phyloP scores from a whole-genome alignment of 2,113 vertebrate genomes.

The Marcusenius ussheri region DNA sequence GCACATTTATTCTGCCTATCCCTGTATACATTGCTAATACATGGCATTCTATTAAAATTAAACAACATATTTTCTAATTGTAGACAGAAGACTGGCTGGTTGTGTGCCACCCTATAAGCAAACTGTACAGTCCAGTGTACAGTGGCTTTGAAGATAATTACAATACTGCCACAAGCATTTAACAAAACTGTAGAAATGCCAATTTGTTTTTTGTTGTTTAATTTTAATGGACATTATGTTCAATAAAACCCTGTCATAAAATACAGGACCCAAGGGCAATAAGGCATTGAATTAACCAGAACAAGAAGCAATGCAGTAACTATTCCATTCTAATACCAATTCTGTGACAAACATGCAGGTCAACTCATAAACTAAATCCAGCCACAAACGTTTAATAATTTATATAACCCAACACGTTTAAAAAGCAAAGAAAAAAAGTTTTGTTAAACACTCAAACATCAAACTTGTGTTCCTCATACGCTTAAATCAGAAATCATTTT shows the following conservation, averaged over 20 bases:
- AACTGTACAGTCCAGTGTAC: background rate
- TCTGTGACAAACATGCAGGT: background rate
- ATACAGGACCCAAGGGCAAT: background rate
- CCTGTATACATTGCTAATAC: background rate
- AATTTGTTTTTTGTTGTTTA: too few relatives aligned
- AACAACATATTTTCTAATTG: background rate
- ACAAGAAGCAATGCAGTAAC: background rate
- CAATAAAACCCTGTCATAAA: background rate
- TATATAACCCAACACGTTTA: background rate
- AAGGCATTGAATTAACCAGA: background rate
- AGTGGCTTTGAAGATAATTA: background rate
- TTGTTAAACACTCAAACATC: background rate
- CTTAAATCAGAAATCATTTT: background rate
- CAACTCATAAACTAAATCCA: background rate
- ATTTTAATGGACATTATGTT: background rate
- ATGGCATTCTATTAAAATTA: background rate
- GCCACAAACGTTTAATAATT: background rate
- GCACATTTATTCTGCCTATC: background rate
- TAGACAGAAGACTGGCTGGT: background rate
- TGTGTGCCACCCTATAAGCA: background rate
- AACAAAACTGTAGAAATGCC: background rate
- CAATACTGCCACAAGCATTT: background rate
- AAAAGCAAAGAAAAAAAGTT: background rate
- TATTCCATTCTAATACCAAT: background rate
- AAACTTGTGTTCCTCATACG: background rate